Conservation (phyloP, 1,140 invertebrate species). For the Thalassaphorura encarpata region DNA sequence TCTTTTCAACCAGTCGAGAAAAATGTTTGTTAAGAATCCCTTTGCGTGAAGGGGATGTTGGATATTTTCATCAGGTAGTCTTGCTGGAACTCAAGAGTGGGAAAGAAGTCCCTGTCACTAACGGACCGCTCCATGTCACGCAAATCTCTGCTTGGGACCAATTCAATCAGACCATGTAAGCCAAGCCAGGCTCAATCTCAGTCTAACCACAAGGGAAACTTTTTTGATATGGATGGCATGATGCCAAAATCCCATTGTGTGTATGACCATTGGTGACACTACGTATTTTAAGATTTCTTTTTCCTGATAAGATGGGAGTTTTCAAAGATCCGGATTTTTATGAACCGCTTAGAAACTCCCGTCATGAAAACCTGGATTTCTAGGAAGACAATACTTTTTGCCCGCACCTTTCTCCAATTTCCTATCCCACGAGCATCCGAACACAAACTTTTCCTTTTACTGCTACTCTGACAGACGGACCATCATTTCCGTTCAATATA, state of each 20-base stretch:
- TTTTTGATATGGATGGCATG: not conserved
- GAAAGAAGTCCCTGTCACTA: conserved; percentile 45
- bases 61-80: conserved; percentile 40
- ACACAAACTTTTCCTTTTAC: too few relatives aligned
- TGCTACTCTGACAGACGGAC: too few relatives aligned
- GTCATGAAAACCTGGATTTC: too few relatives aligned
- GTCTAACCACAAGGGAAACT: too few relatives aligned
- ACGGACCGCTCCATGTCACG: conserved; percentile 56
- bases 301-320: too few relatives aligned
- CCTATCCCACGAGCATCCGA: too few relatives aligned
- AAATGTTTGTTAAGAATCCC: conserved; percentile 47
- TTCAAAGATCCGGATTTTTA: not conserved
- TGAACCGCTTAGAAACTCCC: not conserved
- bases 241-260: not conserved
- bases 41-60: conserved; percentile 44
- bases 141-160: conserved; percentile 56
- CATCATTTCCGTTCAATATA: too few relatives aligned
- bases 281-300: too few relatives aligned
- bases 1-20: conserved; percentile 38
- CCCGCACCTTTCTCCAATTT: too few relatives aligned
- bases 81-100: conserved; percentile 25
- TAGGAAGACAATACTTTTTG: too few relatives aligned
- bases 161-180: conserved; percentile 51
- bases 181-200: too few relatives aligned
- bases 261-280: too few relatives aligned